These are phyloP conservation scores for Oophaga pumilio DNA, from an alignment of 2,113 vertebrate genomes.

Conservation along the genomic window DNA sequence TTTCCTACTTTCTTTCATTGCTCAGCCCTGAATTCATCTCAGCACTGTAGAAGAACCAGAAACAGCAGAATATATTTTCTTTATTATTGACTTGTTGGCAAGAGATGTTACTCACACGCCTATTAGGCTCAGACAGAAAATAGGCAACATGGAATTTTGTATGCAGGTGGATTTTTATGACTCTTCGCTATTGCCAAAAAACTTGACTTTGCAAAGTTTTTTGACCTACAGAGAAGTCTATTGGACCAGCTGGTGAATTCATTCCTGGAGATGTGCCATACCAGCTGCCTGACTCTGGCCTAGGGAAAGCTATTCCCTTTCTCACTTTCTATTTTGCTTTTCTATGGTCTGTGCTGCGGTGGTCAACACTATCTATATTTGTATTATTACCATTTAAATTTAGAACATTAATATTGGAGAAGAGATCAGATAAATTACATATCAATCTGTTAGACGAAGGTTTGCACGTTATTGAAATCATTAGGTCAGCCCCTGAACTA, in stretches of 20 bases:
- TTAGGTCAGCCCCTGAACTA: background rate
- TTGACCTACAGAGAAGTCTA: background rate
- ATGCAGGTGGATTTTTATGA: slow-evolving; percentile 14
- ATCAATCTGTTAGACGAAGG: background rate
- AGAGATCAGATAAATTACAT: background rate
- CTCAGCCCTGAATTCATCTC: background rate
- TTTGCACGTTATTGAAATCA: background rate
- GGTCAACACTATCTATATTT: background rate
- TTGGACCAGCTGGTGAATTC: background rate
- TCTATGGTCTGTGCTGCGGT: no score
- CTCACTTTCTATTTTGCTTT: background rate
- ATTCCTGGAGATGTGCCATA: background rate
- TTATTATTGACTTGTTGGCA: background rate
- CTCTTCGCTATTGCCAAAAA: background rate
- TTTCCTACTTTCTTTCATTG: background rate
- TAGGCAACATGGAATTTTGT: background rate
- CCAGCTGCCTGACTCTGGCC: no score
- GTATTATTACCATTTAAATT: background rate
- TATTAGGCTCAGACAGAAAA: background rate
- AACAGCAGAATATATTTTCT: background rate
- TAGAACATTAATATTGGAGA: background rate
- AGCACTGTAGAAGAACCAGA: background rate
- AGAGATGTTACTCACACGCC: background rate
- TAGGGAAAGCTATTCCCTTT: background rate
- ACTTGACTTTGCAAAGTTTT: background rate